Percentiles rank a stretch among this genome's conserved stretches.
phyloP scores from a whole-genome alignment of 2,888 invertebrate species.

The Macrosoma leucophasiata region DNA sequence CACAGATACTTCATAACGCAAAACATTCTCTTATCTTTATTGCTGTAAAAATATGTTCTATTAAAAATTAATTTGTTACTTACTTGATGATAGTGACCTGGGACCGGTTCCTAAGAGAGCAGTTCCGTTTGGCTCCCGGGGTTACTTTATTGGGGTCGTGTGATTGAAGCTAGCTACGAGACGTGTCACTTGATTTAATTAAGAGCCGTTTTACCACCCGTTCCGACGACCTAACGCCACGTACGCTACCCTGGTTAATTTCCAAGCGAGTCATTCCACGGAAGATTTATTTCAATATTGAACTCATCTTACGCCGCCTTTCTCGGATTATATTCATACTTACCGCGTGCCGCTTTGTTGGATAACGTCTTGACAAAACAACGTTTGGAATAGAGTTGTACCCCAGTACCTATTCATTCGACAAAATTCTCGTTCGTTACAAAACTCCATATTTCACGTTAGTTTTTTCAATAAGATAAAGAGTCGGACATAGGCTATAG shows the following conservation, averaged over 20 bases:
- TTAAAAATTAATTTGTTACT: no score
- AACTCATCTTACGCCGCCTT: slow-evolving; percentile 33
- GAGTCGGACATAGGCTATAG: slow-evolving; percentile 31
- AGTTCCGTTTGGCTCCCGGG: slow-evolving; percentile 51
- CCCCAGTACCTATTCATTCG: slow-evolving; percentile 8
- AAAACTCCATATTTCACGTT: slow-evolving; percentile 6
- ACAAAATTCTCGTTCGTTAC: no score
- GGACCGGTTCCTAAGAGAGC: no score
- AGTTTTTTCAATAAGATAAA: slow-evolving; percentile 17
- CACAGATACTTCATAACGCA: no score
- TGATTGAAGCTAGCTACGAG: slow-evolving; percentile 71
- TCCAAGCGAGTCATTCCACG: slow-evolving; percentile 59
- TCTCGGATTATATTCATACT: slow-evolving; percentile 21
- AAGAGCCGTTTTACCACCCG: slow-evolving; percentile 71
- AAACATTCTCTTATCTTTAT: no score
- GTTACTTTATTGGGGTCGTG: slow-evolving; percentile 73
- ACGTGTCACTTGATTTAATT: slow-evolving; percentile 75
- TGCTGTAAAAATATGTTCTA: no score
- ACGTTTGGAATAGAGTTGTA: background rate
- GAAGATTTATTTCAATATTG: slow-evolving; percentile 68
- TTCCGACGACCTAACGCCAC: slow-evolving; percentile 59
- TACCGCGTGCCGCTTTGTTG: slow-evolving; percentile 12
- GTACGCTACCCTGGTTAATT: slow-evolving; percentile 60
- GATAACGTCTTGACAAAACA: background rate
- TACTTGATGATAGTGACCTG: no score